A percentile compares a stretch with the other conserved stretches of the same genome.
Conservation (phyloP, 2,113 vertebrate species). For the Camelus bactrianus region DNA sequence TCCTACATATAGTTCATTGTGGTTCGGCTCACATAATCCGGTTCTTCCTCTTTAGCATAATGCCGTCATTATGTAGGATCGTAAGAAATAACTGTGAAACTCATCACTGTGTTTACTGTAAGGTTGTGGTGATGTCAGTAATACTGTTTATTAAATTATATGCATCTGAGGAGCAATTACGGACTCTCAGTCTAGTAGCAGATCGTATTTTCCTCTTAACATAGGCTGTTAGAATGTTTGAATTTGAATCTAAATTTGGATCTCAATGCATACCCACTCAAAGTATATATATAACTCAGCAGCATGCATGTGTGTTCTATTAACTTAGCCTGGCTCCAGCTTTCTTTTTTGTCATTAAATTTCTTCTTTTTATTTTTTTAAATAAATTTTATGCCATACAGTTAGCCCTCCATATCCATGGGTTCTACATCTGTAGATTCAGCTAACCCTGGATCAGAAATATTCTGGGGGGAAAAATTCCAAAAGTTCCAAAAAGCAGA, state of each 20-base stretch:
- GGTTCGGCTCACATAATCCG: neutral
- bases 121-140: neutral
- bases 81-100: neutral
- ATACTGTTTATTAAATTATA: constrained; percentile 2
- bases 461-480: neutral
- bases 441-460: neutral
- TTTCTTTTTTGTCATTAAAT: neutral
- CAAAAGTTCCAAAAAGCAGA: neutral
- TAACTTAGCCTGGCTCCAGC: neutral
- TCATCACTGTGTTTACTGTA: neutral
- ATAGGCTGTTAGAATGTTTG: neutral
- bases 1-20: neutral
- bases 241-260: neutral
- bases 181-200: neutral
- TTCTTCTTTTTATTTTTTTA: neutral
- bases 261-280: neutral
- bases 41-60: neutral
- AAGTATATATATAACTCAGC: neutral
- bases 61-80: neutral
- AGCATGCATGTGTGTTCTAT: neutral
- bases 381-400: neutral
- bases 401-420: neutral
- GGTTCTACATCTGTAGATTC: neutral
- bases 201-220: neutral
- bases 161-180: neutral